Conservation (phyloP, 2,113 vertebrate species). For the Syngnathus scovelli region DNA sequence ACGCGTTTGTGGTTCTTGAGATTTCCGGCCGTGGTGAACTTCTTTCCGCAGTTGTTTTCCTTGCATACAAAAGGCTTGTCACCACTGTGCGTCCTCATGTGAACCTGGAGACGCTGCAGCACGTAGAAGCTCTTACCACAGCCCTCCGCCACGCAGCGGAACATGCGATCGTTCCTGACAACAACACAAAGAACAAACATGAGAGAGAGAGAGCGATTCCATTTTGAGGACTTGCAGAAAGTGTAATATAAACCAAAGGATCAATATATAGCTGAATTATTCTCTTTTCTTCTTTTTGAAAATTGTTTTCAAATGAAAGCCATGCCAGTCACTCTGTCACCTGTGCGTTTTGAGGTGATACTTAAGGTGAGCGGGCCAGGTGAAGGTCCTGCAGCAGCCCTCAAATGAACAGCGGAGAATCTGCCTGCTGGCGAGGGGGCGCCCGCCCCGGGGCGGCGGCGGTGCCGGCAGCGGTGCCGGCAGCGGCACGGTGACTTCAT, state of each 20-base stretch:
- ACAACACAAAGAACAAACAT: background rate
- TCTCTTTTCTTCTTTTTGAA: background rate
- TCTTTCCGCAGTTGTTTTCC: conserved; percentile 90
- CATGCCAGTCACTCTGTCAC: conserved; percentile 52
- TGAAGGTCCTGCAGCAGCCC: conserved; percentile 90
- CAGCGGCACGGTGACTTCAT: conserved; percentile 74
- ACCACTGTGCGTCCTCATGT: conserved; percentile 98
- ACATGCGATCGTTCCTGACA: conserved; percentile 90
- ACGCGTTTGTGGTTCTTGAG: conserved; percentile 93
- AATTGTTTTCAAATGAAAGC: background rate
- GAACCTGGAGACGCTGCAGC: conserved; percentile 93
- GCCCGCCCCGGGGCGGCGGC: conserved; percentile 59
- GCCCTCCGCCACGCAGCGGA: conserved; percentile 88
- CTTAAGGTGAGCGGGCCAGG: conserved; percentile 93
- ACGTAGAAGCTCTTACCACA: conserved; percentile 99
- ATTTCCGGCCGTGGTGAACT: conserved; percentile 96
- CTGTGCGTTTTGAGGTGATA: conserved; percentile 97
- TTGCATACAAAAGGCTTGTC: conserved; percentile 94
- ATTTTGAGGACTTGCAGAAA: background rate
- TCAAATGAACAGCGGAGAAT: conserved; percentile 90
- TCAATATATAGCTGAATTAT: background rate
- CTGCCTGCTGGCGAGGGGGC: conserved; percentile 77
- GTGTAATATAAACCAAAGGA: background rate
- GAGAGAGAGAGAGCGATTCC: background rate
- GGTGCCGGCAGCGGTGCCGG: conserved; percentile 47